These are phyloP conservation scores for Xiphorhynchus erythropygius DNA, from an alignment of 2,797 vertebrate genomes.

Conservation along the genomic window DNA sequence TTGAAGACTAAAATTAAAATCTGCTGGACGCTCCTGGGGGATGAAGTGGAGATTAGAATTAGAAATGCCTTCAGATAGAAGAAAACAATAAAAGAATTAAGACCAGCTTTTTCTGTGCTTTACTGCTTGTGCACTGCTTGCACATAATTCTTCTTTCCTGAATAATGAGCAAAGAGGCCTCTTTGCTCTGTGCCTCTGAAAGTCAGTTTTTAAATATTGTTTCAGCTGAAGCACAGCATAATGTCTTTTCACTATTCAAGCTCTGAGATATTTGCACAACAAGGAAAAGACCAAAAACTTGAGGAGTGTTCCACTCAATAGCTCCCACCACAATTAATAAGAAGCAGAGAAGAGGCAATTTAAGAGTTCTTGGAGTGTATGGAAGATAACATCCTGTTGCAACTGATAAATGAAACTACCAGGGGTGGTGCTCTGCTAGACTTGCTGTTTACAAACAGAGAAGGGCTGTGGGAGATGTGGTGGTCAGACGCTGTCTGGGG, in stretches of 20 bases:
- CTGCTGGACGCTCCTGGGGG: rapidly evolving
- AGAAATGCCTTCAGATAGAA: neutral
- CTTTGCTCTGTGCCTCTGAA: neutral
- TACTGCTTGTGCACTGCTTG: neutral
- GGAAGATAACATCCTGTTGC: neutral
- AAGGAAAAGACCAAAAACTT: neutral
- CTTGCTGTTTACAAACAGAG: neutral
- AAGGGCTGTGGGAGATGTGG: neutral
- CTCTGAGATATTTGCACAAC: neutral
- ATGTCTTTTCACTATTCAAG: neutral
- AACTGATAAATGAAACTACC: neutral
- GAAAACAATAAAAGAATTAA: neutral
- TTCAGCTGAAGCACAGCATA: neutral
- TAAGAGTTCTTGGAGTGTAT: neutral
- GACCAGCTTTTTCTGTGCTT: neutral
- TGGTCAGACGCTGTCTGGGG: neutral
- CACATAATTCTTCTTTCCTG: neutral
- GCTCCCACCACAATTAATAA: neutral
- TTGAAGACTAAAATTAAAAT: neutral
- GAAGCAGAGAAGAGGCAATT: neutral
- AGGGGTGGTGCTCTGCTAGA: neutral
- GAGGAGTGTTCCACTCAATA: neutral
- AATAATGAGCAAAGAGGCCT: neutral
- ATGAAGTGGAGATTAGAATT: neutral
- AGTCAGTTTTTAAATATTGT: neutral